Conservation (phyloP, 1,140 invertebrate genomes). For the Dendrolimus kikuchii region DNA sequence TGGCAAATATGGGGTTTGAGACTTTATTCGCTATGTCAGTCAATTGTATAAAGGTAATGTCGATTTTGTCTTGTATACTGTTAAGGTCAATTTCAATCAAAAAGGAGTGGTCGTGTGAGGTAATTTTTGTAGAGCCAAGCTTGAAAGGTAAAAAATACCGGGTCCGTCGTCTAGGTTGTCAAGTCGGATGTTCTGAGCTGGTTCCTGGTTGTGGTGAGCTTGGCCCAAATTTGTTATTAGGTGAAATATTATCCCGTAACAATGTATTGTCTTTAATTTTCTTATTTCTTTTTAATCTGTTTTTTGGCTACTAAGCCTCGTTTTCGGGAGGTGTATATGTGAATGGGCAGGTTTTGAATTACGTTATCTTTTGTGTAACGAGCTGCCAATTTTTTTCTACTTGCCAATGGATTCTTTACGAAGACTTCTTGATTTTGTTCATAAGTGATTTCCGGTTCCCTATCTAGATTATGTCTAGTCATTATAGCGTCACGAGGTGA, state of each 20-base stretch:
- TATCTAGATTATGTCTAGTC: no score
- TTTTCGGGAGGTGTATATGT: slow-evolving; percentile 26
- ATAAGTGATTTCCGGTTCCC: no score
- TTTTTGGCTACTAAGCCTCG: slow-evolving; percentile 17
- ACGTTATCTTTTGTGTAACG: slow-evolving; percentile 22
- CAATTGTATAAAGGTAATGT: no score
- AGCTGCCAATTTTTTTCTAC: slow-evolving; percentile 18
- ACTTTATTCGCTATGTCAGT: no score
- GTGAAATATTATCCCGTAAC: slow-evolving; percentile 14
- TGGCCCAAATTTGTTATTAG: slow-evolving; percentile 1
- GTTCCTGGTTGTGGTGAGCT: no score
- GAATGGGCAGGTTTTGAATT: slow-evolving; percentile 21
- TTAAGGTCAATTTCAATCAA: no score
- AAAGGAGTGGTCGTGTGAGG: no score
- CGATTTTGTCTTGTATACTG: no score
- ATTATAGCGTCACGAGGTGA: no score
- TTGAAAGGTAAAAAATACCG: no score
- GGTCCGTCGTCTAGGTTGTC: slow-evolving; percentile 14
- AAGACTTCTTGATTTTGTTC: slow-evolving; percentile 18
- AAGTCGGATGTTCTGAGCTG: slow-evolving; percentile 16
- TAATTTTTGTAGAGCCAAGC: no score
- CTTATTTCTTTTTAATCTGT: slow-evolving; percentile 17
- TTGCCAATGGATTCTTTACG: slow-evolving; percentile 17
- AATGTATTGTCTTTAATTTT: slow-evolving; percentile 15
- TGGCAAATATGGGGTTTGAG: no score